A percentile compares a stretch with the other conserved stretches of the same genome.
These are phyloP conservation scores for Eleginops maclovinus DNA, from an alignment of 2,113 vertebrate genomes.

Conservation along the genomic window DNA sequence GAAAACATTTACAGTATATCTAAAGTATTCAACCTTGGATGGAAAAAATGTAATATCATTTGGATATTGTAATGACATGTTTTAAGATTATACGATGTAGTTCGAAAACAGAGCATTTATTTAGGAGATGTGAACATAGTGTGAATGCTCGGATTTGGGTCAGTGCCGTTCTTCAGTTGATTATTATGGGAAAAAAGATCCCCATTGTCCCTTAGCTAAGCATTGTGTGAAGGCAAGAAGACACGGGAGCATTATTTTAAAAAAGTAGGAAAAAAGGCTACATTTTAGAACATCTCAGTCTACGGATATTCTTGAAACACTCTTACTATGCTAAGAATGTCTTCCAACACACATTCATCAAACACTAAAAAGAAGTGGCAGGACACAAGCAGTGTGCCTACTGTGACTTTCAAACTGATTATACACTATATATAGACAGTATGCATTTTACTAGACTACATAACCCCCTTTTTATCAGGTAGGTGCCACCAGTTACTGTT, in stretches of 20 bases:
- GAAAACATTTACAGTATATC: neutral
- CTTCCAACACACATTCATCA: neutral
- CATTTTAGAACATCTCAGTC: conserved; percentile 10
- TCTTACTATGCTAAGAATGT: conserved; percentile 14
- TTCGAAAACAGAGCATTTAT: conserved; percentile 11
- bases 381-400: conserved; percentile 1
- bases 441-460: neutral
- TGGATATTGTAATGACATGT: neutral
- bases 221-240: neutral
- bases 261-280: conserved; percentile 8
- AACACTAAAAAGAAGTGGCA: neutral
- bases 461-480: neutral
- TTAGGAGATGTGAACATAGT: neutral
- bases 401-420: neutral
- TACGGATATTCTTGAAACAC: neutral
- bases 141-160: conserved; percentile 25
- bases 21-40: neutral
- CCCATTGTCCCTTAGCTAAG: neutral
- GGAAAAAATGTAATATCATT: conserved; percentile 6
- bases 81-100: conserved; percentile 2
- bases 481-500: neutral
- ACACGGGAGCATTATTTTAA: neutral
- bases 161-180: conserved; percentile 2
- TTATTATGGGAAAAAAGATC: neutral
- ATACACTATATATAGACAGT: neutral